These are phyloP conservation scores for Tupiocoris notatus DNA, from an alignment of 2,888 invertebrate genomes.

Conservation along the genomic window DNA sequence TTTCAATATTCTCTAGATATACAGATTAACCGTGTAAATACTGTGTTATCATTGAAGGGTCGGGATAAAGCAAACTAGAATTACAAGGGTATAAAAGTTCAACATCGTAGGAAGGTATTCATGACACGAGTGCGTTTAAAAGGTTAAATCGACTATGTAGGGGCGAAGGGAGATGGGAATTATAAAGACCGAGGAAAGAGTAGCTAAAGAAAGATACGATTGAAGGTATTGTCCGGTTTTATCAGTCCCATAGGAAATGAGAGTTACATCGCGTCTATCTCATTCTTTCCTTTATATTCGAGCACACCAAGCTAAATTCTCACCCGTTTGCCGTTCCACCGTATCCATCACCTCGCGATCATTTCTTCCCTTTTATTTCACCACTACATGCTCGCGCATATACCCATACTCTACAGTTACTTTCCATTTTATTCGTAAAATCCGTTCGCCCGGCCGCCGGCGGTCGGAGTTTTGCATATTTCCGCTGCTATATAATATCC, in stretches of 20 bases:
- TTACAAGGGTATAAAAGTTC: too few relatives aligned
- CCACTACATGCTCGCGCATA: background rate
- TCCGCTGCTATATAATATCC: background rate
- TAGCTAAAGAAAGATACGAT: constrained; percentile 17
- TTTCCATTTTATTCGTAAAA: constrained; percentile 10
- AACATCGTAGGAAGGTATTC: too few relatives aligned
- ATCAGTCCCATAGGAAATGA: constrained; percentile 40
- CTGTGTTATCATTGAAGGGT: too few relatives aligned
- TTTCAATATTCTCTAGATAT: too few relatives aligned
- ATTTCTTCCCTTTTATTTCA: background rate
- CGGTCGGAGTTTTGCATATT: constrained; percentile 25
- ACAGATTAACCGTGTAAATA: too few relatives aligned
- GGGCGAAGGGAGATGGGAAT: background rate
- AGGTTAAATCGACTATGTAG: background rate
- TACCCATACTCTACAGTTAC: background rate
- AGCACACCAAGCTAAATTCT: background rate
- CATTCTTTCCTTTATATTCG: constrained; percentile 18
- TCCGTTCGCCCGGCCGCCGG: background rate
- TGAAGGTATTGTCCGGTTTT: constrained; percentile 38
- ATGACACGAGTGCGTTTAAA: background rate
- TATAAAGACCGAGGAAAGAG: constrained; percentile 16
- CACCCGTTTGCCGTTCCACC: too few relatives aligned
- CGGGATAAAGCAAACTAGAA: too few relatives aligned
- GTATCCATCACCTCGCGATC: background rate
- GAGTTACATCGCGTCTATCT: constrained; percentile 24